Evolutionary conservation across 2,888 invertebrate species (phyloP).

Genomic region (Dioctria rufipes): DNA sequence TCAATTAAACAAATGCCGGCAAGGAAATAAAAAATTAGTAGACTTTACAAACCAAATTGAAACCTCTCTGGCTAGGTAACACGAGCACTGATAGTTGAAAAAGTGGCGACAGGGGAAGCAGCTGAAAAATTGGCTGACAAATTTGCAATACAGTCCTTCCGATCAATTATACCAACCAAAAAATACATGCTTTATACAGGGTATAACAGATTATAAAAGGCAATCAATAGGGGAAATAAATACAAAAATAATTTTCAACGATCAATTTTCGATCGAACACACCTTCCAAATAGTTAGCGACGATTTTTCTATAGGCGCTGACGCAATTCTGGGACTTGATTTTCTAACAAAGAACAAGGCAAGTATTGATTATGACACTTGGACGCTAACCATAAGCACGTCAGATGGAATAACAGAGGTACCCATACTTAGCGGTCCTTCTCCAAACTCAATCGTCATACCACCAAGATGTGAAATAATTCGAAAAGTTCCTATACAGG

Average conservation of each 20-base stretch:
- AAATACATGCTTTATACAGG: constrained; percentile 32
- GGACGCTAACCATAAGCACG: constrained; percentile 14
- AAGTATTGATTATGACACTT: constrained; percentile 34
- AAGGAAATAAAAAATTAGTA: too few species aligned
- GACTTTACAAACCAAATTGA: too few species aligned
- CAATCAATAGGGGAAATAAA: constrained; percentile 6
- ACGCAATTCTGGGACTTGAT: constrained; percentile 37
- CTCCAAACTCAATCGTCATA: constrained; percentile 12
- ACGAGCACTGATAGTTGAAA: too few species aligned
- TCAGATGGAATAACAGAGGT: neutral
- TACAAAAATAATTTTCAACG: constrained; percentile 15
- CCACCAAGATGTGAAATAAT: constrained; percentile 38
- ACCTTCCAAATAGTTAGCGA: constrained; percentile 32
- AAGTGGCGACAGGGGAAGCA: too few species aligned
- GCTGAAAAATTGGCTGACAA: too few species aligned
- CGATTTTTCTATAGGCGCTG: constrained; percentile 27
- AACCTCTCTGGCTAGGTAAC: too few species aligned
- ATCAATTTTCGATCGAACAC: constrained; percentile 1
- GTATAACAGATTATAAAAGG: constrained; percentile 18
- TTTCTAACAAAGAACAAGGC: constrained; percentile 22
- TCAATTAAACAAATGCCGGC: too few species aligned
- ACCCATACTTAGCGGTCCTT: neutral
- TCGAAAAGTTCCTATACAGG: neutral
- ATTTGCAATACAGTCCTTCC: too few species aligned
- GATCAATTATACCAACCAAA: neutral